Evolutionary conservation across 2,113 vertebrate genomes (phyloP), one percentile per base, ranked within the genome.

Genomic region (Chinchilla lanigera): DNA sequence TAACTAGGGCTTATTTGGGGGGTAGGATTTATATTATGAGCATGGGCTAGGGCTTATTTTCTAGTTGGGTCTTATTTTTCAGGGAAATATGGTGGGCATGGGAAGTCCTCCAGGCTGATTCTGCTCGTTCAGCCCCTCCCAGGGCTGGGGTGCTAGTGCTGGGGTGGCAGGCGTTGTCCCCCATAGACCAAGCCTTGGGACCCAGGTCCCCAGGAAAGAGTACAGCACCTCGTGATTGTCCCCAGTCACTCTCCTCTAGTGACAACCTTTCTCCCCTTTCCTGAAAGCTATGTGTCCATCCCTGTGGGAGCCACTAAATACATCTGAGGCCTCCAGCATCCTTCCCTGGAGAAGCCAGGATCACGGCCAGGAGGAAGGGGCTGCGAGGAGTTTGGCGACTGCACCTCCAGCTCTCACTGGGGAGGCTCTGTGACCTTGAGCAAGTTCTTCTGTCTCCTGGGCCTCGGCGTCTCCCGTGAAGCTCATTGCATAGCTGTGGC

Each of bases 111-210:
- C 22, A 3, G 24, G n/a, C 69, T 73, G 38, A 41, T 73, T 73
- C 9, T 73, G 69, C 3, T 73, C 6, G 8, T 19, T 17, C 67
- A 38, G 22, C 20, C 20, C 9, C 38, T 75, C 41, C 22, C 38
- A 22, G 38, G 38, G 71, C 10, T 22, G 16, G 44, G 38, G 30
- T 20, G 24, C n/a, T n/a, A 44, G 71, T 24, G 73, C 11, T 33
- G 17, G 47, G 38, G 30, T 20, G 24, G 58, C 41, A 7, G 41
- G 26, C 14, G 3, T 60, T 41, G 22, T 54, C 60, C 60, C 26
- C 44, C 0, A 0, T 11, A 19, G 30, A 16, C 19, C 17, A 19
- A n/a, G 5, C n/a, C 13, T 44, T 3, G 35, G 52, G 24, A 12
- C n/a, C 3, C 33, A 47, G 13, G 30, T 71, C 41, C 12, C 28